Base-by-base conservation (phyloP, 2,888 invertebrate genomes). In the Melikaiella ostensackeni region DNA sequence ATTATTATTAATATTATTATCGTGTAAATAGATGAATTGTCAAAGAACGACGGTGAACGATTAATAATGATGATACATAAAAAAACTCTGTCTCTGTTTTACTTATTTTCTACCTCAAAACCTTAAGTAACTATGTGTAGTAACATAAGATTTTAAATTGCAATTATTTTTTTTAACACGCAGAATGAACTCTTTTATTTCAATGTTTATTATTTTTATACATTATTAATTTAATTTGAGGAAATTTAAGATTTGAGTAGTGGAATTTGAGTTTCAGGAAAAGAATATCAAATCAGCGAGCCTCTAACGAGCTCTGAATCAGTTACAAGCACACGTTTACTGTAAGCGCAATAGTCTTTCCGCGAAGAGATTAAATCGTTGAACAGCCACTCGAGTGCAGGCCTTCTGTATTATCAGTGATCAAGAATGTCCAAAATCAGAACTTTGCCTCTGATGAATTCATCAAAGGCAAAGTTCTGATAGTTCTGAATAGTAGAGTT, bases 31-130 rank as follows among this genome's bases (percentile, higher is more conserved):
- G 82, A 84, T 82, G 78, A 88, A 90, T 89, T 90, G 90, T 91
- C 91, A 88, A 84, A 84, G 85, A 89, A 84, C 85, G 85, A 88
- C 88, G 88, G 85, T 87, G 88, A 89, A 88, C 88, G 89, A 91
- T 88, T 89, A 91, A 91, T 89, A 90, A 90, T 87, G 89, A 91
- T 90, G 89, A 91, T 90, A 88, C 86, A 89, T 89, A 87, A 83
- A 86, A 84, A 85, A 84, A 81, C 21, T 64, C 21, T 50, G 33
- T n/a, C 35, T 50, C 62, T 64, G 46, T 73, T 16, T 74, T 13
- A 61, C 30, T 77, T 61, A 61, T 78, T 77, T 73, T 78, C 77
- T 77, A 21, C 62, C 74, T 78, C 77, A 75, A 75, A 76, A 75
- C 63, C 50, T 33, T 50, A 42, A 74, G 55, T 19, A 24, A 62